phyloP scores from a whole-genome alignment of 2,888 invertebrate species.

The Norana najaformis region DNA sequence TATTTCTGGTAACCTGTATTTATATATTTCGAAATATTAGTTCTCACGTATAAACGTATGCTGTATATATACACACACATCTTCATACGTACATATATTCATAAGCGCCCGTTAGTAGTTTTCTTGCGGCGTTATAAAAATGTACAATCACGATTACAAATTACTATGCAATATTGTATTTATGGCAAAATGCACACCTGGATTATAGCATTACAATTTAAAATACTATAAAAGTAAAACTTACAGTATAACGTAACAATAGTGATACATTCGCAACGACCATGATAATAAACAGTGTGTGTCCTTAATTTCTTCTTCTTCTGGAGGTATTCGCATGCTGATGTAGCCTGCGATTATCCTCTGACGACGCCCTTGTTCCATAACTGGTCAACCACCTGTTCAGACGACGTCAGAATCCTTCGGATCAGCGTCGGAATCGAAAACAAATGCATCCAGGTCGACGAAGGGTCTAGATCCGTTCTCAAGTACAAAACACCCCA shows the following conservation, averaged over 20 bases:
- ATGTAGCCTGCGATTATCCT: background rate
- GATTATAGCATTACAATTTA: background rate
- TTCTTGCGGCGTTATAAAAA: too few species aligned
- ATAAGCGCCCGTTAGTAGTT: too few species aligned
- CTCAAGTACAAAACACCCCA: constrained; percentile 45
- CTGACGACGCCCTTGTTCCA: constrained; percentile 2
- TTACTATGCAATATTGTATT: too few species aligned
- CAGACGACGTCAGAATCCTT: constrained; percentile 33
- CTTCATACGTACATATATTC: too few species aligned
- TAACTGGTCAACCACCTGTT: constrained; percentile 27
- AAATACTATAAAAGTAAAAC: background rate
- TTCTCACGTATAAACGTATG: too few species aligned
- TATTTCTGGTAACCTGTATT: too few species aligned
- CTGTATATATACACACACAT: too few species aligned
- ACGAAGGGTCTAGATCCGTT: constrained; percentile 43
- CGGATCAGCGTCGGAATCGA: constrained; percentile 41
- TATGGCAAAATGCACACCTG: too few species aligned
- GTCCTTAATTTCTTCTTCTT: too few species aligned
- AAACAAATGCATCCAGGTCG: constrained; percentile 39
- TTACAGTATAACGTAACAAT: background rate
- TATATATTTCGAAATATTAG: too few species aligned
- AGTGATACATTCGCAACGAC: background rate
- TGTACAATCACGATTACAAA: too few species aligned
- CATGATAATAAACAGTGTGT: background rate
- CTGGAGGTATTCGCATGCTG: background rate